Evolutionary conservation across 1,140 invertebrate species (phyloP), one percentile per base, ranked within the genome.

Genomic region (Drosophila bocqueti): DNA sequence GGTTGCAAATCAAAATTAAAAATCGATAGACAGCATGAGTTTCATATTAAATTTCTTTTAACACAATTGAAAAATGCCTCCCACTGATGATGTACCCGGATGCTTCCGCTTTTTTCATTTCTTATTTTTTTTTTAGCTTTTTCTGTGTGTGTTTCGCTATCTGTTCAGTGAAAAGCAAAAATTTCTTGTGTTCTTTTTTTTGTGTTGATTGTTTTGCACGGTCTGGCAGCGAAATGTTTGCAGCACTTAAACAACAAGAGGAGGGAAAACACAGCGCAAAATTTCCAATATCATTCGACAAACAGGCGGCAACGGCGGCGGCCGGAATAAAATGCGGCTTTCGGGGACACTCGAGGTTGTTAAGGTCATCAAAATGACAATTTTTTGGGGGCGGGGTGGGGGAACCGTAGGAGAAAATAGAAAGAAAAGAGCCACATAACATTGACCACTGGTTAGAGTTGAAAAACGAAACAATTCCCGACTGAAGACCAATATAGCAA

Each of bases 21-120:
- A 79, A 79, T 79, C 76, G 75, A 79, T 79, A 79, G 66, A 49
- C 76, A 79, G 55, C 76, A 79, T 79, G 76, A 79, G 76, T 78
- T 72, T 79, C 76, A 64, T 79, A 78, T 79, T 79, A 79, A 79
- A 79, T 79, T 79, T 78, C 76, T 79, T 79, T 79, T 79, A 78
- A 72, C 67, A 79, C 76, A 79, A 79, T 79, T 79, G 76, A 71
- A 79, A 78, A 78, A 78, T 78, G 65, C 76, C 64, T 62, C 45
- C 64, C 24, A 55, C 58, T 65, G 72, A 55, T 65, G 72, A 55
- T 68, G 64, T 40, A 57, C 31, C 38, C 38, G 43, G 38, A 57
- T 61, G 58, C n/a, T 69, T 55, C 9, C 52, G 46, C 18, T 13
- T 21, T 67, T 45, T 15, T 31, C 54, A 24, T 60, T 55, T 31